Evolutionary conservation across 2,113 vertebrate genomes (phyloP).

Genomic region (Potamarius usumacintae): DNA sequence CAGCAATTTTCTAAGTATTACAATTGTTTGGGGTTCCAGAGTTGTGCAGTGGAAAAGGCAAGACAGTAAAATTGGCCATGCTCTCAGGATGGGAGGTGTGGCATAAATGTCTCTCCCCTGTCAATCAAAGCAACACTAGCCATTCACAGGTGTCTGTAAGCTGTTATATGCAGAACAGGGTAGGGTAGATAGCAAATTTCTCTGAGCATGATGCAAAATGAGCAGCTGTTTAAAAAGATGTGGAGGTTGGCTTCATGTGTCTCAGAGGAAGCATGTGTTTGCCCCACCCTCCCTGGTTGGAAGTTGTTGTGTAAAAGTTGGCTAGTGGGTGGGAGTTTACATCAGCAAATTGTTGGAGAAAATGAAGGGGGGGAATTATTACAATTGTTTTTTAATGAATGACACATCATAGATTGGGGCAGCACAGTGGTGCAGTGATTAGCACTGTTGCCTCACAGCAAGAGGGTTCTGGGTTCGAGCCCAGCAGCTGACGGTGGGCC

Average conservation of each 20-base stretch:
- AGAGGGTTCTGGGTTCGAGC: too few species aligned
- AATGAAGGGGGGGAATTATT: not conserved
- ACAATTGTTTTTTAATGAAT: not conserved
- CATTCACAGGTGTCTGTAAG: not conserved
- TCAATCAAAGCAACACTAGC: not conserved
- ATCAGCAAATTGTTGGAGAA: not conserved
- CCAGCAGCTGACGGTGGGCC: too few species aligned
- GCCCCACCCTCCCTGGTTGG: not conserved
- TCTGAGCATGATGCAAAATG: not conserved
- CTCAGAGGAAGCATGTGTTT: not conserved
- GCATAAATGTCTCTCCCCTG: not conserved
- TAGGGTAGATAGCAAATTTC: not conserved
- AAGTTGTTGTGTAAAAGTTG: not conserved
- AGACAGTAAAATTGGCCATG: not conserved
- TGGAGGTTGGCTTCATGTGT: not conserved
- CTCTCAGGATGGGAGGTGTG: not conserved
- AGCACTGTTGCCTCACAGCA: too few species aligned
- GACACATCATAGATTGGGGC: not conserved
- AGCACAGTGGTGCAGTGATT: too few species aligned
- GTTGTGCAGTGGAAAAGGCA: not conserved
- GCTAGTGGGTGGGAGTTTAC: not conserved
- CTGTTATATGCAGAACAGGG: not conserved
- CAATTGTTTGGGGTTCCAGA: not conserved
- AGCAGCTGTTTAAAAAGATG: not conserved
- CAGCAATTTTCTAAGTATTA: not conserved